Percentiles rank a stretch among this genome's conserved stretches.
These are phyloP conservation scores for Rhabdomys dilectus DNA, from an alignment of 2,113 vertebrate genomes.

Conservation along the genomic window DNA sequence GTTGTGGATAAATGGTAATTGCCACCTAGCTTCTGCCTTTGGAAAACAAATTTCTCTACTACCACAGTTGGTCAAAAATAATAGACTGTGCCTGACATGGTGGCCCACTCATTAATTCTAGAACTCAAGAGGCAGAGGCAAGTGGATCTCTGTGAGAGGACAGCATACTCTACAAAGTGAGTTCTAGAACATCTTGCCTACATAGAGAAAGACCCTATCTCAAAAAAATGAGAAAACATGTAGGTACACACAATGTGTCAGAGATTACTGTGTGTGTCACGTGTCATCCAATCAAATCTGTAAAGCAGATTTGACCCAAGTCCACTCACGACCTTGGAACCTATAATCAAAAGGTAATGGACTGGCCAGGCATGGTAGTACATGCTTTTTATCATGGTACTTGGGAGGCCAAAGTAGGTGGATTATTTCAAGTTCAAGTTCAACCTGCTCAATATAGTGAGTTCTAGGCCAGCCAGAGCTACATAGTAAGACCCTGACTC, in stretches of 20 bases:
- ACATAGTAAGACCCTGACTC: background rate
- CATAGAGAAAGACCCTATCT: background rate
- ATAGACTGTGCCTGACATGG: background rate
- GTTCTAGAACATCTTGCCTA: background rate
- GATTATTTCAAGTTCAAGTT: background rate
- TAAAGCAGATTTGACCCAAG: background rate
- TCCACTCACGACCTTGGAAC: background rate
- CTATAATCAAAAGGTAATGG: conserved; percentile 22
- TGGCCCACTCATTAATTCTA: background rate
- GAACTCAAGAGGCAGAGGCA: background rate
- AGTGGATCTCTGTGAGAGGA: background rate
- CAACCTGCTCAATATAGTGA: background rate
- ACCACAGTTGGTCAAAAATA: background rate
- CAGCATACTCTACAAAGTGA: background rate
- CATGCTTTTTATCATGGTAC: background rate
- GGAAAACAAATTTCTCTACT: background rate
- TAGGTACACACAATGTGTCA: background rate
- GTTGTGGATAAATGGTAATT: background rate
- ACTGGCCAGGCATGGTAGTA: background rate
- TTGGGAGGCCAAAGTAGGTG: background rate
- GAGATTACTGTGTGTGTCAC: background rate
- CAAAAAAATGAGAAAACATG: background rate
- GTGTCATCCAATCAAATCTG: background rate
- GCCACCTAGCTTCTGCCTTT: background rate
- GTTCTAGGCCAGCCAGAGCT: background rate